Evolutionary conservation across 2,113 vertebrate genomes (phyloP).

Genomic region (Perca schrenkii): DNA sequence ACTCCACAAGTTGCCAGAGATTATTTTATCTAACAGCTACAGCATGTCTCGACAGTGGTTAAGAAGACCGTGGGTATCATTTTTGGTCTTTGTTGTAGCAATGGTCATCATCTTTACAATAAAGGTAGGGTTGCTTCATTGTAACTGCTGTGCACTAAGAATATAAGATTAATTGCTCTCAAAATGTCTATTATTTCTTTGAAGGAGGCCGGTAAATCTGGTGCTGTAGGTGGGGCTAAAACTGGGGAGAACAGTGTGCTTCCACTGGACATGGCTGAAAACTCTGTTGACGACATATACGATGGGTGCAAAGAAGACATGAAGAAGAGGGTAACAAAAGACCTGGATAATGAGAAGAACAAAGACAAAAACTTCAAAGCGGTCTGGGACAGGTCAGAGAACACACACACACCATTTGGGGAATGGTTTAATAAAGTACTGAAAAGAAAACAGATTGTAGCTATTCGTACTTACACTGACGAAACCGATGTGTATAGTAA

Average conservation of each 20-base stretch:
- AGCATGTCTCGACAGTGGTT: no score
- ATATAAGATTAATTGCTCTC: not conserved
- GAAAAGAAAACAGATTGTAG: not conserved
- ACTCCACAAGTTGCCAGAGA: not conserved
- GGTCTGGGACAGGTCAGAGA: not conserved
- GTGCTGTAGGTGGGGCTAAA: not conserved
- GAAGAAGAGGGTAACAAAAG: not conserved
- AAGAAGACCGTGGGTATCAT: no score
- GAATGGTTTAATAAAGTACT: rapidly evolving
- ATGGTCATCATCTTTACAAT: no score
- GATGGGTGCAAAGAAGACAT: rapidly evolving
- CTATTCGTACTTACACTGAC: not conserved
- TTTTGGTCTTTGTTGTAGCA: no score
- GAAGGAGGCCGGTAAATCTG: no score
- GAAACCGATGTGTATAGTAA: rapidly evolving
- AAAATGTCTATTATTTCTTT: not conserved
- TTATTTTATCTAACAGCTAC: not conserved
- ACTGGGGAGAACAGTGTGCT: not conserved
- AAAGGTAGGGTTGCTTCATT: not conserved
- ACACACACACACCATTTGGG: no score
- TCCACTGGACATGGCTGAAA: not conserved
- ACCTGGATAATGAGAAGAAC: not conserved
- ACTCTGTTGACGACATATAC: conserved; percentile 9
- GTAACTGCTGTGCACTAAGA: not conserved
- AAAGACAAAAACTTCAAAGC: rapidly evolving